These are phyloP conservation scores for Limnothrissa miodon DNA, from an alignment of 2,113 vertebrate species.

Conservation along the genomic window DNA sequence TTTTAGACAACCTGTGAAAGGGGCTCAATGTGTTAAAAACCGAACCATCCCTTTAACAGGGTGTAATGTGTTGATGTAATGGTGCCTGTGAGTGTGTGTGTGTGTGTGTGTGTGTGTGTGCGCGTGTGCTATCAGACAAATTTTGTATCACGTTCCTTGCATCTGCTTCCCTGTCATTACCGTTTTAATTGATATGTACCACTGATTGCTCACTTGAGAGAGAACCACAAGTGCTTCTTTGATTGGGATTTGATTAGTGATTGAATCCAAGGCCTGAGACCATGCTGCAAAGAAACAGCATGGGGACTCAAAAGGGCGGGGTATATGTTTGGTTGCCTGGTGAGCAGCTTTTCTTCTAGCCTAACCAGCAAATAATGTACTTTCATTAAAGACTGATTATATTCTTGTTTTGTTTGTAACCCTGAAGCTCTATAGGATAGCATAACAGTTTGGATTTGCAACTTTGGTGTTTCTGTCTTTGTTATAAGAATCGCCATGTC, in stretches of 20 bases:
- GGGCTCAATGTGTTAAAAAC: too few species aligned
- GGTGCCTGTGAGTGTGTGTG: not conserved
- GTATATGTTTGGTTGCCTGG: not conserved
- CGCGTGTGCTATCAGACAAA: not conserved
- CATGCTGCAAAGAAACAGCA: constrained; percentile 18
- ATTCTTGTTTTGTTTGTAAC: not conserved
- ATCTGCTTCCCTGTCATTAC: constrained; percentile 36
- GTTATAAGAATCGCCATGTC: not conserved
- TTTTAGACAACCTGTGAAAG: too few species aligned
- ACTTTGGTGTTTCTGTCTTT: not conserved
- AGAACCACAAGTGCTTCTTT: constrained; percentile 20
- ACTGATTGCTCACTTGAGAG: constrained; percentile 37
- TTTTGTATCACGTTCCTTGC: not conserved
- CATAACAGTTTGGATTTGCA: not conserved
- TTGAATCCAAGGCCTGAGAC: constrained; percentile 27
- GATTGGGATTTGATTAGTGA: constrained; percentile 48
- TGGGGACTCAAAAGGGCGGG: not conserved
- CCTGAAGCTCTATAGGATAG: not conserved
- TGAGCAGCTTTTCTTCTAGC: not conserved
- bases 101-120: not conserved
- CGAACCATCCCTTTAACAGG: too few species aligned
- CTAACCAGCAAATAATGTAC: not conserved
- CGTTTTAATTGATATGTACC: constrained; percentile 39
- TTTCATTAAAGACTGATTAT: not conserved
- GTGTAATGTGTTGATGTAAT: too few species aligned